Evolutionary conservation across 2,113 vertebrate species (phyloP).

Genomic region (Hirundichthys speculiger): DNA sequence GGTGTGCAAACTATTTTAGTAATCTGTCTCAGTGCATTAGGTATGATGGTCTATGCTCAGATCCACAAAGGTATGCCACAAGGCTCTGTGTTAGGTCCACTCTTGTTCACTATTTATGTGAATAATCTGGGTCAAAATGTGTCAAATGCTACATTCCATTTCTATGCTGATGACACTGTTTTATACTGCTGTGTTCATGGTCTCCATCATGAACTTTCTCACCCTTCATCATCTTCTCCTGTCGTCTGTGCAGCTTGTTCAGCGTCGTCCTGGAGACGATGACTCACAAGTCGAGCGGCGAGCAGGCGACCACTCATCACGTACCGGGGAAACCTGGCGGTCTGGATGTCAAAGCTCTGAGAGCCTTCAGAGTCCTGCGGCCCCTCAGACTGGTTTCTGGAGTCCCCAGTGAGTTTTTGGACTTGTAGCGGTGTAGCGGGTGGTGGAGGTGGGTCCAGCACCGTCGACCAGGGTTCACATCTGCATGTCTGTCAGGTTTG

Average conservation of each 20-base stretch:
- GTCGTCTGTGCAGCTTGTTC: slow-evolving; percentile 81
- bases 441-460: background rate
- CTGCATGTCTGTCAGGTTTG: slow-evolving; percentile 78
- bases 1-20: too few species aligned
- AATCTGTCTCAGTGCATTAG: too few species aligned
- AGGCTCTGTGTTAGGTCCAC: too few species aligned
- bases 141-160: too few species aligned
- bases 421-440: background rate
- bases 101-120: too few species aligned
- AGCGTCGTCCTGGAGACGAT: slow-evolving; percentile 91
- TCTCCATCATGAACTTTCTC: too few species aligned
- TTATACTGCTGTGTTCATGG: too few species aligned
- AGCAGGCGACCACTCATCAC: slow-evolving; percentile 82
- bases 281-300: slow-evolving; percentile 84
- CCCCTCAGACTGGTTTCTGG: slow-evolving; percentile 92
- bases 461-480: background rate
- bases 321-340: slow-evolving; percentile 90
- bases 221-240: background rate
- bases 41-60: too few species aligned
- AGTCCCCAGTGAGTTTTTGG: slow-evolving; percentile 88
- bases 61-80: too few species aligned
- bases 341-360: slow-evolving; percentile 91
- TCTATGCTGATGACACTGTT: too few species aligned
- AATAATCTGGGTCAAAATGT: too few species aligned
- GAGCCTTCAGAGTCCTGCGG: slow-evolving; percentile 91